Conservation (phyloP, 2,888 invertebrate genomes). For the Eudemis profundana region DNA sequence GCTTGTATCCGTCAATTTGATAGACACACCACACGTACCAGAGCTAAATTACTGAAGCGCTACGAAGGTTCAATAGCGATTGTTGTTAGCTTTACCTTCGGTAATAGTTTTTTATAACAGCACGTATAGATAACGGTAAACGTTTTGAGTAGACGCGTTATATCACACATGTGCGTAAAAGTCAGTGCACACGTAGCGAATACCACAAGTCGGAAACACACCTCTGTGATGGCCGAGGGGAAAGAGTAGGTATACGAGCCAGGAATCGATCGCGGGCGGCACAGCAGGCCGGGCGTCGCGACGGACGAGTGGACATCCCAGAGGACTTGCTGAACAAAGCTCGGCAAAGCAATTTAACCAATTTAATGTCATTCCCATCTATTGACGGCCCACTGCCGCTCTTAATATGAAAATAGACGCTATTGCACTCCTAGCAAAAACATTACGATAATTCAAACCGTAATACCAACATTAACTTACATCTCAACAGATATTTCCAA, state of each 20-base stretch:
- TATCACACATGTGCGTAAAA: slow-evolving; percentile 24
- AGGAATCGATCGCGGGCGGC: slow-evolving; percentile 59
- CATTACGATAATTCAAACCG: slow-evolving; percentile 40
- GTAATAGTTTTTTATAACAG: slow-evolving; percentile 1
- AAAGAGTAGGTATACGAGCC: slow-evolving; percentile 59
- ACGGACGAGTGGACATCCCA: slow-evolving; percentile 65
- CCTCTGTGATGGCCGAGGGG: slow-evolving; percentile 46
- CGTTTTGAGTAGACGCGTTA: slow-evolving; percentile 2
- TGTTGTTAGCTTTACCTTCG: slow-evolving; percentile 19
- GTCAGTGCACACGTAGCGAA: slow-evolving; percentile 27
- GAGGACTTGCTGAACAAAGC: slow-evolving; percentile 73
- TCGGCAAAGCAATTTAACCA: slow-evolving; percentile 82
- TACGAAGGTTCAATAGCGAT: slow-evolving; percentile 47
- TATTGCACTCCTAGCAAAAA: slow-evolving; percentile 72
- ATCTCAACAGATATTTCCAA: slow-evolving; percentile 36
- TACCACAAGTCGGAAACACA: slow-evolving; percentile 41
- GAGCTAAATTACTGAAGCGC: slow-evolving; percentile 69
- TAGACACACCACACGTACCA: slow-evolving; percentile 67
- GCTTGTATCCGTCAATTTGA: slow-evolving; percentile 73
- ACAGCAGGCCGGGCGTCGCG: slow-evolving; percentile 51
- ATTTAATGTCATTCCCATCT: slow-evolving; percentile 82
- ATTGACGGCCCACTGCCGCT: slow-evolving; percentile 78
- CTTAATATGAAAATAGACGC: slow-evolving; percentile 81
- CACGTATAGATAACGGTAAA: slow-evolving; percentile 9
- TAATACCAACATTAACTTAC: slow-evolving; percentile 14